Percentiles rank a stretch among this genome's conserved stretches.
Evolutionary conservation across 2,888 invertebrate genomes (phyloP).

Genomic region (Lycia hirtaria): DNA sequence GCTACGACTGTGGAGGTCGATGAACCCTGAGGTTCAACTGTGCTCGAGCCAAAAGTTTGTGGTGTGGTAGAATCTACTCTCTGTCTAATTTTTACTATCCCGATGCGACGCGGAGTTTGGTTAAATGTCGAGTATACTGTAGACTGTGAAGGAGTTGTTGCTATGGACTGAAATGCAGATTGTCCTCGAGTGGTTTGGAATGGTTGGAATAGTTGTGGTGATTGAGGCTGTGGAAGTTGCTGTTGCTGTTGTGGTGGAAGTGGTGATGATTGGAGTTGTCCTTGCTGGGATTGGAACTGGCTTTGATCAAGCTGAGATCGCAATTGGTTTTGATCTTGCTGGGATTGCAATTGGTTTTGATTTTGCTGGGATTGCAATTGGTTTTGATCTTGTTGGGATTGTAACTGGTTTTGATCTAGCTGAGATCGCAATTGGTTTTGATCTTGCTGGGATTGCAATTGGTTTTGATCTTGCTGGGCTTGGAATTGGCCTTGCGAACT

Average conservation of each 20-base stretch:
- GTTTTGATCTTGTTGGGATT: slow-evolving; percentile 31
- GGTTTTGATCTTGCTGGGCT: slow-evolving; percentile 34
- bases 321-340: slow-evolving; percentile 34
- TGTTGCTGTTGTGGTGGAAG: slow-evolving; percentile 21
- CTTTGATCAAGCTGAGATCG: no score
- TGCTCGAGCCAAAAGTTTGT: slow-evolving; percentile 5
- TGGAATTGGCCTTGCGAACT: slow-evolving; percentile 35
- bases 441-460: slow-evolving; percentile 32
- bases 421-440: no score
- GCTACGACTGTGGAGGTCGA: slow-evolving; percentile 15
- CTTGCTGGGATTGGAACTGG: slow-evolving; percentile 33
- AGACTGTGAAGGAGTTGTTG: slow-evolving; percentile 14
- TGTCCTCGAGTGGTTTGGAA: slow-evolving; percentile 19
- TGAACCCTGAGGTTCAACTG: slow-evolving; percentile 16
- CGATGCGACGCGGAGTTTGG: slow-evolving; percentile 31
- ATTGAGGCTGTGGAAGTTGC: slow-evolving; percentile 8
- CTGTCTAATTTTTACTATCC: slow-evolving; percentile 31
- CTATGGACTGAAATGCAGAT: slow-evolving; percentile 15
- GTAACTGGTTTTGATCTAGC: slow-evolving; percentile 35
- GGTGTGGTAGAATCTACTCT: slow-evolving; percentile 17
- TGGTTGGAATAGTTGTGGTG: slow-evolving; percentile 22
- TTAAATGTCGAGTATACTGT: slow-evolving; percentile 14
- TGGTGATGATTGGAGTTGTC: slow-evolving; percentile 31
- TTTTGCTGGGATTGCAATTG: slow-evolving; percentile 34
- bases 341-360: slow-evolving; percentile 34